Base-by-base conservation (phyloP, 1,140 invertebrate species). In the Himalopsyche phryganea region DNA sequence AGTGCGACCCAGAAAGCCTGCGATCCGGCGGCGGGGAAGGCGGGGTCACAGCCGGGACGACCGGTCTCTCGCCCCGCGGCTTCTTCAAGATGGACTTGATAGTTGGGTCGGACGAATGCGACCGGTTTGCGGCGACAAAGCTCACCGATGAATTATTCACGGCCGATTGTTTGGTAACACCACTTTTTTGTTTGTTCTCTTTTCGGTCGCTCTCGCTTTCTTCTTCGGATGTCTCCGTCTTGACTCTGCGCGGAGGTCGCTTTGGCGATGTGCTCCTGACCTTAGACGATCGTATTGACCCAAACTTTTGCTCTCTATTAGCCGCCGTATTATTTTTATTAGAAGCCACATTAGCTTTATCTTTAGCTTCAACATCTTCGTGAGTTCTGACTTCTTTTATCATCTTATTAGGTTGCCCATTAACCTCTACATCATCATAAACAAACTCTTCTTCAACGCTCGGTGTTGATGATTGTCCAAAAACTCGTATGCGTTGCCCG, bases 31-130 rank as follows among this genome's bases (percentile, higher is more conserved):
- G 44, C 33, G 61, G 19, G 44, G 57, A 36, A 35, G 14, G 47
- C 19, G 58, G 51, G 14, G 52, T n/a, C 45, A 41, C 38, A 15
- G 49, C 33, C 28, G 28, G 19, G 14, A 46, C 40, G 61, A 62
- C 55, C 60, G 56, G 57, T 53, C 45, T 56, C 44, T 72, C 72
- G 52, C 65, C 70, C 69, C 67, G 69, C 33, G 83, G 83, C 69
- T 87, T 86, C 69, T 87, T 87, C 57, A 87, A 69, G 63, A 87
- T 87, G 15, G 85, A 87, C 71, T 86, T 88, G 66, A 78, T 78
- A 0, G 71, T 69, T 63, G 33, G 44, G 18, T 63, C 61, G 23
- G 61, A 46, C n/a, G 20, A 38, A 11, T 49, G 38, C 23, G 56
- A 58, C 56, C 56, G 56, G 61, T 63, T 59, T 48, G 60, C 23